These are phyloP conservation scores for Eucera pruinosa DNA, from an alignment of 2,888 invertebrate genomes.

Conservation along the genomic window DNA sequence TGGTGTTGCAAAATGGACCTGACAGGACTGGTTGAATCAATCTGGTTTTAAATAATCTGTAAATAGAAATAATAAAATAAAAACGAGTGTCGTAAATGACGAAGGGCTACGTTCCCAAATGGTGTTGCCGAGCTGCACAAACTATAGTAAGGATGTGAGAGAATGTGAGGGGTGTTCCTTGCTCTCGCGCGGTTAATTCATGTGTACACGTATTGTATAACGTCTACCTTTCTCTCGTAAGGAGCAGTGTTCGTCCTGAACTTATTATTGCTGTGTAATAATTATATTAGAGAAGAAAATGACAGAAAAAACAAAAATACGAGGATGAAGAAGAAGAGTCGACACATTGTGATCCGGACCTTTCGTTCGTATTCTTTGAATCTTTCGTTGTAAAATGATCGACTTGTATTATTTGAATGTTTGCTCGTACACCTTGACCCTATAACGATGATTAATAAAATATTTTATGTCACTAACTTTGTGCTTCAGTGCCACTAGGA, in stretches of 20 bases:
- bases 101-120: constrained; percentile 19
- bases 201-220: constrained; percentile 29
- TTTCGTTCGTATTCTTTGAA: constrained; percentile 40
- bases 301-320: background rate
- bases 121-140: constrained; percentile 49
- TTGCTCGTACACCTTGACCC: constrained; percentile 68
- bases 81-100: background rate
- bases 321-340: background rate
- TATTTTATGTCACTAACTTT: constrained; percentile 65
- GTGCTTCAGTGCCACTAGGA: too few relatives aligned
- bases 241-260: constrained; percentile 38
- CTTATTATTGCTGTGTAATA: constrained; percentile 45
- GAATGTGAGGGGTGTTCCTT: constrained; percentile 32
- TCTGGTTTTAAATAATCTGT: constrained; percentile 17
- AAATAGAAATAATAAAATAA: constrained; percentile 4
- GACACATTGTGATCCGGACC: constrained; percentile 38
- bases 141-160: constrained; percentile 37
- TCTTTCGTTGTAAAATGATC: constrained; percentile 40
- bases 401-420: constrained; percentile 59
- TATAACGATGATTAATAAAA: constrained; percentile 68
- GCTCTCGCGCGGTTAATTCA: constrained; percentile 34
- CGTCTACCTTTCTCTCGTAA: constrained; percentile 35
- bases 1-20: background rate
- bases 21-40: constrained; percentile 14
- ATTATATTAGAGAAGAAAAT: constrained; percentile 24